phyloP scores from a whole-genome alignment of 2,888 invertebrate genomes.

The Syrphus vitripennis region DNA sequence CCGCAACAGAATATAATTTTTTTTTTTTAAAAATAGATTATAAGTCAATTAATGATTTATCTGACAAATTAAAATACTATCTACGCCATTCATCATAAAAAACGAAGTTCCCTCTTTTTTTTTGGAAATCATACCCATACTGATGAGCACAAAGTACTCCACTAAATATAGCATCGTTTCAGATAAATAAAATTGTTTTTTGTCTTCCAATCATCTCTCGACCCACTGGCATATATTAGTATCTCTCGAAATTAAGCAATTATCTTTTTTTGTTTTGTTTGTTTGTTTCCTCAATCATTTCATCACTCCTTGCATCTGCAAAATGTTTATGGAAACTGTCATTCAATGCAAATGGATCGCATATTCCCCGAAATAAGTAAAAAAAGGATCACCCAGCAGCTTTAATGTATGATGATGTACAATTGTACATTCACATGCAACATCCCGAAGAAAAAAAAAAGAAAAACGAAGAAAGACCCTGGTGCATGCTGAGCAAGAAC shows the following conservation, averaged over 20 bases:
- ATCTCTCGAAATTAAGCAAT: constrained; percentile 59
- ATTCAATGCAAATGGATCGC: constrained; percentile 49
- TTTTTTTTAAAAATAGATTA: too few relatives aligned
- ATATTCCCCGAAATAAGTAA: background rate
- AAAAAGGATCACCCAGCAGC: constrained; percentile 9
- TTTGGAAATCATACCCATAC: background rate
- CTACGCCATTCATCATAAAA: background rate
- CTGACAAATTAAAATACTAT: background rate
- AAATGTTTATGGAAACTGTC: constrained; percentile 30
- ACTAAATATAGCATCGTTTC: background rate
- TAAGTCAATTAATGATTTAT: background rate
- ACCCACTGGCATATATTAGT: constrained; percentile 59
- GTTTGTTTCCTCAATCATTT: background rate
- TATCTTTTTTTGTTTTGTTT: constrained; percentile 33
- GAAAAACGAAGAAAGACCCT: background rate
- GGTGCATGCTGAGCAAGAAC: constrained; percentile 2
- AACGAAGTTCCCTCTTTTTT: background rate
- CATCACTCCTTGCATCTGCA: background rate
- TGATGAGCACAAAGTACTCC: background rate
- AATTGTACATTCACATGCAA: constrained; percentile 46
- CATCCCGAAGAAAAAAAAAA: constrained; percentile 1
- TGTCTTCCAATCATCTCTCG: background rate
- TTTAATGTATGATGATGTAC: too few relatives aligned
- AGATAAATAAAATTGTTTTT: background rate
- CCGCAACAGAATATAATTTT: too few relatives aligned